Conservation (phyloP, 2,888 invertebrate genomes). For the Heliconius sara region DNA sequence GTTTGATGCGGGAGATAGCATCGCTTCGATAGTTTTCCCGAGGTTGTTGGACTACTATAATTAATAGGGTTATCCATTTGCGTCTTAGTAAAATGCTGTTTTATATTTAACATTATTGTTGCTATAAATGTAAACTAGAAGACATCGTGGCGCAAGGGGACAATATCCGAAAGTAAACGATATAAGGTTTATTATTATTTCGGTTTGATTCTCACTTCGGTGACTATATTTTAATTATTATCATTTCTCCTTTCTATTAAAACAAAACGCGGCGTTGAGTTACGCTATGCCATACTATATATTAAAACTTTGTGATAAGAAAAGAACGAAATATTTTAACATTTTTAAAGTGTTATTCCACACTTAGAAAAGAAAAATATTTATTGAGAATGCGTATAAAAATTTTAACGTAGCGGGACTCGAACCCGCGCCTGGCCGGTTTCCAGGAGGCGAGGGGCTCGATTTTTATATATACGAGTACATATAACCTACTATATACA, state of each 20-base stretch:
- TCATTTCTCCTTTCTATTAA: neutral
- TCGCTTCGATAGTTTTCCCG: conserved; percentile 26
- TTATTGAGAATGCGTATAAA: too few relatives aligned
- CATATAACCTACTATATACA: too few relatives aligned
- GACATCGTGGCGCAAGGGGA: neutral
- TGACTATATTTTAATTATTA: neutral
- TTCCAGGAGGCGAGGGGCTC: too few relatives aligned
- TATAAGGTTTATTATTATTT: too few relatives aligned
- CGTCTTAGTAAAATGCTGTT: conserved; percentile 17
- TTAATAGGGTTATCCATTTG: conserved; percentile 24
- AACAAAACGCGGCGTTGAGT: neutral
- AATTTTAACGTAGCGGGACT: too few relatives aligned
- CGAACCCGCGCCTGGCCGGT: too few relatives aligned
- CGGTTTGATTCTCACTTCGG: neutral
- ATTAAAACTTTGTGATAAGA: neutral
- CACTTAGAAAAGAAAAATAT: too few relatives aligned
- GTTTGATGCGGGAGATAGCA: conserved; percentile 29
- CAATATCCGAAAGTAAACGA: too few relatives aligned
- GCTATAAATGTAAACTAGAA: neutral
- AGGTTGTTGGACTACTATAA: conserved; percentile 27
- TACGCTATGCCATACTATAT: neutral
- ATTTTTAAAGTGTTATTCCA: too few relatives aligned
- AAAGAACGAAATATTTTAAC: neutral
- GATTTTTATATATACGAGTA: too few relatives aligned
- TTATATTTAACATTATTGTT: neutral